These are phyloP conservation scores for Dexiosoma caninum DNA, from an alignment of 2,888 invertebrate genomes.

Conservation along the genomic window DNA sequence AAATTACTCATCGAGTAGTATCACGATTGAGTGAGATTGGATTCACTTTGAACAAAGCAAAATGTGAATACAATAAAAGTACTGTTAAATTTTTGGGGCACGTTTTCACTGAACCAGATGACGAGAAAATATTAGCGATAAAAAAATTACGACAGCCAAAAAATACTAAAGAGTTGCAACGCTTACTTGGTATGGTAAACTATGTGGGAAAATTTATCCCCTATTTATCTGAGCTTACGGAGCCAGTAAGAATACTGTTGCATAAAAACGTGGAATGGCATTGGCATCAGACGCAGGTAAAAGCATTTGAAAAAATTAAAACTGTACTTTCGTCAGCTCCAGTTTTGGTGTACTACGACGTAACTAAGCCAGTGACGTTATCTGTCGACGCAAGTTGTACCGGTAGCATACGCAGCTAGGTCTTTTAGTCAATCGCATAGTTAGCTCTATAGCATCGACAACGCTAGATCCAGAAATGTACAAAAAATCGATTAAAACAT, in stretches of 20 bases:
- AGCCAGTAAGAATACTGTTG: conserved; percentile 27
- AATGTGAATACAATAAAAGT: too few species aligned
- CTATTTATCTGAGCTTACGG: too few species aligned
- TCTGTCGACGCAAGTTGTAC: too few species aligned
- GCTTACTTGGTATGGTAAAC: conserved; percentile 44
- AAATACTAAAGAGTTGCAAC: not conserved
- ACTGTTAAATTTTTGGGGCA: too few species aligned
- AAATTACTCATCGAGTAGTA: too few species aligned
- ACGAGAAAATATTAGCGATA: conserved; percentile 49
- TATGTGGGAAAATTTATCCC: conserved; percentile 33
- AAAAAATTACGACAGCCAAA: conserved; percentile 7
- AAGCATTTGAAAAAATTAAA: not conserved
- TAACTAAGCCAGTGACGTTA: too few species aligned
- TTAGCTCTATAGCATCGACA: not conserved
- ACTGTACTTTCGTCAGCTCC: not conserved
- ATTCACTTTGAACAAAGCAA: too few species aligned
- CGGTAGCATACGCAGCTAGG: too few species aligned
- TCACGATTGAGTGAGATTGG: too few species aligned
- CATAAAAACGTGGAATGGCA: conserved; percentile 17
- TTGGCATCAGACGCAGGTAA: conserved; percentile 6
- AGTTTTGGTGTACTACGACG: too few species aligned
- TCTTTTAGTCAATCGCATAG: not conserved
- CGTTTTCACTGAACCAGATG: conserved; percentile 56
- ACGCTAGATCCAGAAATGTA: not conserved
- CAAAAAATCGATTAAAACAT: not conserved